A percentile compares a stretch with the other conserved stretches of the same genome.
These are phyloP conservation scores for Isurus oxyrinchus DNA, from an alignment of 2,113 vertebrate species.

Conservation along the genomic window DNA sequence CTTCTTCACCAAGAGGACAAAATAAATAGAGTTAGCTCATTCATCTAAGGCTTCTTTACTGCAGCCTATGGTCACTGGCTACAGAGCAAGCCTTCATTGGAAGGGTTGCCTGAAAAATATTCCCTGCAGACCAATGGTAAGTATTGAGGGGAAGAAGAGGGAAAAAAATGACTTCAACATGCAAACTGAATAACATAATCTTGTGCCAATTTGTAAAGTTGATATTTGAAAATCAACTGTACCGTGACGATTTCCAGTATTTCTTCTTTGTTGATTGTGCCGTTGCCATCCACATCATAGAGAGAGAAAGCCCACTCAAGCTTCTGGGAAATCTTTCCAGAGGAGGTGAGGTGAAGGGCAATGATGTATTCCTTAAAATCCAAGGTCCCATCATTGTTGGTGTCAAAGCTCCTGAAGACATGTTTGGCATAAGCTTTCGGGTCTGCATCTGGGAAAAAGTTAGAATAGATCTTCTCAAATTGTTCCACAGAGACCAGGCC, in stretches of 20 bases:
- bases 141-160: background rate
- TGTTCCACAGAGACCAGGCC: conserved; percentile 65
- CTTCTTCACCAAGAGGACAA: background rate
- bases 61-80: background rate
- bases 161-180: background rate
- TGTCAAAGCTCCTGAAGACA: conserved; percentile 71
- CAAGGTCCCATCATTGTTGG: conserved; percentile 66
- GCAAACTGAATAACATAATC: background rate
- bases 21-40: background rate
- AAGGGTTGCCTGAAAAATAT: background rate
- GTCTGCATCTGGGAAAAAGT: conserved; percentile 67
- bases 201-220: background rate
- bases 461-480: conserved; percentile 70
- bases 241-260: conserved; percentile 67
- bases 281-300: conserved; percentile 74
- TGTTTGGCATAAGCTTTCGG: conserved; percentile 64
- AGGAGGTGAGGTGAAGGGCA: conserved; percentile 69
- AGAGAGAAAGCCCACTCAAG: conserved; percentile 72
- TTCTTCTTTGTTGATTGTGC: conserved; percentile 69
- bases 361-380: conserved; percentile 77
- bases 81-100: background rate
- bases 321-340: conserved; percentile 66
- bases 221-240: background rate
- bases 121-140: background rate
- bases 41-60: background rate